A percentile compares a stretch with the other conserved stretches of the same genome.
Evolutionary conservation across 2,797 vertebrate species (phyloP).

Genomic region (Cryptoblepharus egeriae): DNA sequence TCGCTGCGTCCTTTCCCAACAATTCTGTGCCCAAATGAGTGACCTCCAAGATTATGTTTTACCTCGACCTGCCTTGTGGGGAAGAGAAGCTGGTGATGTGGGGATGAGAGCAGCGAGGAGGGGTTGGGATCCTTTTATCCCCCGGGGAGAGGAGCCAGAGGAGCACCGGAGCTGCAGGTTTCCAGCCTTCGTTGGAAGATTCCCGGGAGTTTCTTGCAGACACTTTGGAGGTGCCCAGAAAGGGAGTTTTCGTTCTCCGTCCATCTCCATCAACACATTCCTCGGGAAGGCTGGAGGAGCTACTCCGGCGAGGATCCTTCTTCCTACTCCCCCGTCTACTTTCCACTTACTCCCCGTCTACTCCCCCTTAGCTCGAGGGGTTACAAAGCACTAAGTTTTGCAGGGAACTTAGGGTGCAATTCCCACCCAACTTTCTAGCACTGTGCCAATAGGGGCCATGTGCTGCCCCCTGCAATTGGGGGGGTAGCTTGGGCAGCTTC

Average conservation of each 20-base stretch:
- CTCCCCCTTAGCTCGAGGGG: no score
- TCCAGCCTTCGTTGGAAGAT: slow-evolving; percentile 9
- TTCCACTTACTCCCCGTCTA: no score
- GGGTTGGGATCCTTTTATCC: slow-evolving; percentile 38
- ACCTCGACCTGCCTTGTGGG: background rate
- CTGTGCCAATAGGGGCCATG: no score
- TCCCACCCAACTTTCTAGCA: no score
- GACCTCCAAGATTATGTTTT: no score
- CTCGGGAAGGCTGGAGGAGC: background rate
- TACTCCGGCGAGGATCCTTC: background rate
- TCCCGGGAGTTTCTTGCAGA: background rate
- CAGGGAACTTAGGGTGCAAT: no score
- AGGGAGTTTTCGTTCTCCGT: slow-evolving; percentile 11
- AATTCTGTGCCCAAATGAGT: background rate
- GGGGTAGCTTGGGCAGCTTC: no score
- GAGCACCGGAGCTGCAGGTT: background rate
- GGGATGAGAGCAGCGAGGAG: background rate
- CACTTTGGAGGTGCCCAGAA: background rate
- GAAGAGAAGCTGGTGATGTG: background rate
- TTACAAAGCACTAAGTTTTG: no score
- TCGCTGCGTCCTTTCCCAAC: slow-evolving; percentile 30
- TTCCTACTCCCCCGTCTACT: background rate
- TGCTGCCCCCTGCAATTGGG: no score
- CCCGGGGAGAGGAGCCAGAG: background rate
- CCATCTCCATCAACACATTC: background rate